phyloP scores from a whole-genome alignment of 2,797 vertebrate species.

The Danio aesculapii region DNA sequence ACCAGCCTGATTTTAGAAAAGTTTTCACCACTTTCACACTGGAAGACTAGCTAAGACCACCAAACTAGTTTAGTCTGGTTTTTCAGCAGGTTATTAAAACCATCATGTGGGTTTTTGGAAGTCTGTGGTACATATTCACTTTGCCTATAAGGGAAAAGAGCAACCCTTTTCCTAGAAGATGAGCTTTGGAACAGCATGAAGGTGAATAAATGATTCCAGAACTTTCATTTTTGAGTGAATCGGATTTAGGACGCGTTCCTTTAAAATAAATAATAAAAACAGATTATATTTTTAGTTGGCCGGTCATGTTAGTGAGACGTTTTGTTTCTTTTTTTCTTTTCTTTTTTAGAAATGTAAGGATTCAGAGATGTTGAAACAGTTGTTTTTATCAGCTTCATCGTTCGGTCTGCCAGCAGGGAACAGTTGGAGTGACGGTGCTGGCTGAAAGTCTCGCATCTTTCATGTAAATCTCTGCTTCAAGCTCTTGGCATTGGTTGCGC shows the following conservation, averaged over 20 bases:
- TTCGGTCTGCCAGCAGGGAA: constrained; percentile 15
- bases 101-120: neutral
- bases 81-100: neutral
- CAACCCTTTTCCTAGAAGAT: neutral
- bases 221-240: constrained; percentile 8
- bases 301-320: neutral
- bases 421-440: constrained; percentile 37
- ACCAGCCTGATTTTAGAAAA: neutral
- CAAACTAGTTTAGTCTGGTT: neutral
- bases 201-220: constrained; percentile 5
- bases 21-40: neutral
- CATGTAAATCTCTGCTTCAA: constrained; percentile 48
- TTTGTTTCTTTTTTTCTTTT: neutral
- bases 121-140: neutral
- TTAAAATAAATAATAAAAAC: neutral
- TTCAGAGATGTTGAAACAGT: constrained; percentile 11
- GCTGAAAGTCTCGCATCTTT: constrained; percentile 38
- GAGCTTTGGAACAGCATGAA: neutral
- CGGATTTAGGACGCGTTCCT: constrained; percentile 22
- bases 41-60: neutral
- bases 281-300: neutral
- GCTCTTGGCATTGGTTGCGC: constrained; percentile 52
- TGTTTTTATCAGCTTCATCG: constrained; percentile 18
- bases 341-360: neutral
- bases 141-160: neutral